phyloP scores from a whole-genome alignment of 2,113 vertebrate genomes.

The Periophthalmus modestus region DNA sequence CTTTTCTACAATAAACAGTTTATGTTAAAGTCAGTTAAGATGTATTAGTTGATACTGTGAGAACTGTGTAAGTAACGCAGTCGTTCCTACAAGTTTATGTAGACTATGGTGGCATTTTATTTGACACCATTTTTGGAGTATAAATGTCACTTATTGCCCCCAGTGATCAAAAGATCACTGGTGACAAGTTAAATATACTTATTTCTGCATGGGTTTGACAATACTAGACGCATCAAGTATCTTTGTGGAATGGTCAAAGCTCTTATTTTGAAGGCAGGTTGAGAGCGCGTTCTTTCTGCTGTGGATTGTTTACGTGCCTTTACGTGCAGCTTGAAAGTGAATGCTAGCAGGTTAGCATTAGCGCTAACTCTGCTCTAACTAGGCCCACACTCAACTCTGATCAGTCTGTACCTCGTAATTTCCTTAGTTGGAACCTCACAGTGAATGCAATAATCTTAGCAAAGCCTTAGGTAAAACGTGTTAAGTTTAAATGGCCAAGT shows the following conservation, averaged over 20 bases:
- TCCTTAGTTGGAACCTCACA: accelerated
- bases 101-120: too few relatives aligned
- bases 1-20: too few relatives aligned
- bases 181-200: too few relatives aligned
- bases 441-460: neutral
- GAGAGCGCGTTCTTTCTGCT: neutral
- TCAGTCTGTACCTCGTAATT: neutral
- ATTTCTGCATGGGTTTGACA: too few relatives aligned
- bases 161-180: too few relatives aligned
- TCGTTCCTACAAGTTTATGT: too few relatives aligned
- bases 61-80: too few relatives aligned
- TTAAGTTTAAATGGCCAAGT: neutral
- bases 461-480: neutral
- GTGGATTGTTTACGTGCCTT: slow-evolving; percentile 19
- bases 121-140: too few relatives aligned
- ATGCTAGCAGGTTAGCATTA: slow-evolving; percentile 48
- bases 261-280: slow-evolving; percentile 34
- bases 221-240: too few relatives aligned
- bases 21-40: too few relatives aligned
- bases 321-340: neutral
- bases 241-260: neutral
- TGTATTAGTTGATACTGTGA: too few relatives aligned
- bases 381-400: neutral
- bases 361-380: neutral
- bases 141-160: too few relatives aligned